Evolutionary conservation across 2,113 vertebrate species (phyloP).

Genomic region (Euleptes europaea): DNA sequence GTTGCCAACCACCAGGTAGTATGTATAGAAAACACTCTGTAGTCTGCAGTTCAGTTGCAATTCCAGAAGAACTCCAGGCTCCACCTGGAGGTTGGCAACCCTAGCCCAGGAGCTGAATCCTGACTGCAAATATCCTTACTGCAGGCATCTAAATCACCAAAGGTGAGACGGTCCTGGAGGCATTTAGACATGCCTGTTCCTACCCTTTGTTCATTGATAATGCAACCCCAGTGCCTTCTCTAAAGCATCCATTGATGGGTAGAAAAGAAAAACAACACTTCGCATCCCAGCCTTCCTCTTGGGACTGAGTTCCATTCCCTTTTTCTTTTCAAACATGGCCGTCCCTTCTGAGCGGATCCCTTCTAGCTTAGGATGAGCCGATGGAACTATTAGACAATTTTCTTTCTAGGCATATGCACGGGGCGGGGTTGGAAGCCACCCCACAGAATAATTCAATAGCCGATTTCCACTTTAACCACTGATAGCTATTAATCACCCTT

Average conservation of each 20-base stretch:
- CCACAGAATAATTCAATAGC: conserved; percentile 37
- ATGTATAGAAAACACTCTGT: too few relatives aligned
- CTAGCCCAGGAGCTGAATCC: too few relatives aligned
- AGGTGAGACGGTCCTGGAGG: too few relatives aligned
- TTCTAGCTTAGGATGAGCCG: neutral
- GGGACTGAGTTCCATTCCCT: neutral
- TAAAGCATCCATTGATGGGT: neutral
- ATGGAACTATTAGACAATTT: conserved; percentile 8
- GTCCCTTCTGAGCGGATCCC: neutral
- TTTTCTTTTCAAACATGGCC: neutral
- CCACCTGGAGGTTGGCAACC: too few relatives aligned
- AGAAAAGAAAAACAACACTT: neutral
- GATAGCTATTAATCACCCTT: conserved; percentile 29
- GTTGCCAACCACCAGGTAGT: too few relatives aligned
- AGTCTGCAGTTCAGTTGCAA: too few relatives aligned
- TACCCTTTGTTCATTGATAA: too few relatives aligned
- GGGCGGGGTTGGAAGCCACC: conserved; percentile 19
- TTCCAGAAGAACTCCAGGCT: too few relatives aligned
- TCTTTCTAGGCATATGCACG: conserved; percentile 5
- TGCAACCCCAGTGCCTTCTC: neutral
- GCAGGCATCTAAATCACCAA: neutral
- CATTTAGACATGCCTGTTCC: too few relatives aligned
- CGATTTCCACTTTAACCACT: conserved; percentile 40
- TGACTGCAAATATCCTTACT: neutral
- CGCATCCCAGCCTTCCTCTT: neutral